These are phyloP conservation scores for Sebastes kiyomatsui DNA, from an alignment of 2,797 vertebrate genomes.

Conservation along the genomic window DNA sequence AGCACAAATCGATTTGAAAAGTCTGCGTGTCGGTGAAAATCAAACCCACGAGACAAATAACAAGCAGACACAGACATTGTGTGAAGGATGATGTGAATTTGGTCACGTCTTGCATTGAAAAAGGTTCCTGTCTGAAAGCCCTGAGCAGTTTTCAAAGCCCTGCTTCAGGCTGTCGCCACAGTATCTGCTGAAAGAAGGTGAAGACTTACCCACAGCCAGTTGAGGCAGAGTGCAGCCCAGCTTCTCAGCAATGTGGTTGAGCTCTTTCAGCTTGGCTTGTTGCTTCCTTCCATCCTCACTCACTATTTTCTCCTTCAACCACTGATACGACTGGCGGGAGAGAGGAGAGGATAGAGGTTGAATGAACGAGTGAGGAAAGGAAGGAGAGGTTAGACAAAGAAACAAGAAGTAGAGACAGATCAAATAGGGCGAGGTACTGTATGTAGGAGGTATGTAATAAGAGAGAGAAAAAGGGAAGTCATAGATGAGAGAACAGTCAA, in stretches of 20 bases:
- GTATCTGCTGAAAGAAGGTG: neutral
- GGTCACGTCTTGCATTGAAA: neutral
- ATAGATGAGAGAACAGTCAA: neutral
- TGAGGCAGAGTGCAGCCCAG: conserved; percentile 96
- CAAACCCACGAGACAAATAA: neutral
- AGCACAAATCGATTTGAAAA: neutral
- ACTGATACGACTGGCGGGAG: conserved; percentile 92
- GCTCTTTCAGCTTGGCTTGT: conserved; percentile 94
- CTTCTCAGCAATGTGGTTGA: conserved; percentile 92
- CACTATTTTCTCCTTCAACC: conserved; percentile 96
- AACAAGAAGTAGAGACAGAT: neutral
- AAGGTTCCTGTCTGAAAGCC: neutral
- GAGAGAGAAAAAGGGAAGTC: neutral
- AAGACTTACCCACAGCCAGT: conserved; percentile 92
- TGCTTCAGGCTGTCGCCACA: neutral
- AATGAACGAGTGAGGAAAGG: neutral
- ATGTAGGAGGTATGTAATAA: neutral
- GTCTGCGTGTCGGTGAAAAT: neutral
- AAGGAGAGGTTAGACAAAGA: neutral
- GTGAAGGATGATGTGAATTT: neutral
- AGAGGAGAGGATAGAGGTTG: neutral
- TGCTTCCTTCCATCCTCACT: conserved; percentile 97
- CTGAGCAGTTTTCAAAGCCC: neutral
- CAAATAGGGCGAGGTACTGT: neutral
- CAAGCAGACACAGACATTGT: neutral